These are phyloP conservation scores for Chauna torquata DNA, from an alignment of 2,113 vertebrate genomes.

Conservation along the genomic window DNA sequence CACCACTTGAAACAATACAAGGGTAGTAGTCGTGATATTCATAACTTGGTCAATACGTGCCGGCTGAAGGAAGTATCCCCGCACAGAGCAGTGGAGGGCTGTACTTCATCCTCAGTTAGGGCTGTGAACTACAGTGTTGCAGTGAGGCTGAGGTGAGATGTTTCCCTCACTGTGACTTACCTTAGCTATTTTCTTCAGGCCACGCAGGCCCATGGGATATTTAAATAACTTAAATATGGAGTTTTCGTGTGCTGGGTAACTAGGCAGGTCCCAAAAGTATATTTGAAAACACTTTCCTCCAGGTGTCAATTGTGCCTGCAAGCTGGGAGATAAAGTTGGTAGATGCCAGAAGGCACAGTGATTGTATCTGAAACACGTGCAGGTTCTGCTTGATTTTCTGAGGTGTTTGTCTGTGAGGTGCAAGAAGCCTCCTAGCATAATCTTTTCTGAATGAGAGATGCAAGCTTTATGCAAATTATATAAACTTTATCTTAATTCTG, in stretches of 20 bases:
- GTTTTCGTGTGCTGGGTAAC: neutral
- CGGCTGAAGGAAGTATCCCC: neutral
- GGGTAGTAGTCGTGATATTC: neutral
- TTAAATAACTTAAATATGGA: neutral
- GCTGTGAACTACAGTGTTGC: too few relatives aligned
- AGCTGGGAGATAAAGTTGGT: neutral
- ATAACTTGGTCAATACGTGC: neutral
- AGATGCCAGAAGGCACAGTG: neutral
- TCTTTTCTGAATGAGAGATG: neutral
- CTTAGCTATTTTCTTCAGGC: neutral
- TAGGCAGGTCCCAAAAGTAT: neutral
- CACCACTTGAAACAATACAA: neutral
- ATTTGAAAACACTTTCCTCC: neutral
- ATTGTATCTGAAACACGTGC: neutral
- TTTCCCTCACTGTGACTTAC: neutral
- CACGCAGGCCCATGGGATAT: neutral
- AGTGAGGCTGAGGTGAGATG: neutral
- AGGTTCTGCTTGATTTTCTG: neutral
- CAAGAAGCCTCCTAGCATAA: neutral
- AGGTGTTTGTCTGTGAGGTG: neutral
- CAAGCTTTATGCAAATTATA: neutral
- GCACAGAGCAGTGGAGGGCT: neutral
- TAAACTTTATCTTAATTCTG: neutral
- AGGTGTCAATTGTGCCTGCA: neutral
- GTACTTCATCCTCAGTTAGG: neutral